A percentile compares a stretch with the other conserved stretches of the same genome.
Evolutionary conservation across 2,113 vertebrate species (phyloP).

Genomic region (Oncorhynchus nerka): DNA sequence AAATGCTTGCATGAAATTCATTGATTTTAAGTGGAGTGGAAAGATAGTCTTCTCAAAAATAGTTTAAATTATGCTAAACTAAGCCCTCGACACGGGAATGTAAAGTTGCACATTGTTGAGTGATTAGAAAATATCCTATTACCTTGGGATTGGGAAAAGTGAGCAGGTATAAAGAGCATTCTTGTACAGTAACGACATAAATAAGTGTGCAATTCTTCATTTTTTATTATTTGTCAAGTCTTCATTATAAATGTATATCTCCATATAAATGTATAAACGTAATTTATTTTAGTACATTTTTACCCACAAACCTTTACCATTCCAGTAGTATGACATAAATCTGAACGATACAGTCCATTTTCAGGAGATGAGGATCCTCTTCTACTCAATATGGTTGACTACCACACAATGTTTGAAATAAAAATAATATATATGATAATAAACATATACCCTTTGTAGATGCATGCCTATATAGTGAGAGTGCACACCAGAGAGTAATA

Average conservation of each 20-base stretch:
- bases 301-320: neutral
- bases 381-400: no score
- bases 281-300: neutral
- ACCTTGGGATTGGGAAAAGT: no score
- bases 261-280: neutral
- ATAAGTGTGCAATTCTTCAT: no score
- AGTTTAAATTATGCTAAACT: neutral
- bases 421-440: neutral
- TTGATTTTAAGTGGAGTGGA: neutral
- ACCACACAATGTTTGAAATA: neutral
- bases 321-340: neutral
- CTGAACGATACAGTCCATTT: no score
- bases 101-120: neutral
- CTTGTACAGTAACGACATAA: neutral
- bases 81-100: neutral
- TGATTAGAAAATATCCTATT: neutral
- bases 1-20: constrained; percentile 1
- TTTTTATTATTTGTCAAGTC: no score
- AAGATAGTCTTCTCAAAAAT: neutral
- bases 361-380: neutral
- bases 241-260: no score
- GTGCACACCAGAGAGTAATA: neutral
- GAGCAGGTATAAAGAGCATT: no score
- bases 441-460: neutral
- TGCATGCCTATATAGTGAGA: neutral